Percentiles rank a stretch among this genome's conserved stretches.
phyloP scores from a whole-genome alignment of 2,797 vertebrate genomes.

The Pipistrellus kuhlii region DNA sequence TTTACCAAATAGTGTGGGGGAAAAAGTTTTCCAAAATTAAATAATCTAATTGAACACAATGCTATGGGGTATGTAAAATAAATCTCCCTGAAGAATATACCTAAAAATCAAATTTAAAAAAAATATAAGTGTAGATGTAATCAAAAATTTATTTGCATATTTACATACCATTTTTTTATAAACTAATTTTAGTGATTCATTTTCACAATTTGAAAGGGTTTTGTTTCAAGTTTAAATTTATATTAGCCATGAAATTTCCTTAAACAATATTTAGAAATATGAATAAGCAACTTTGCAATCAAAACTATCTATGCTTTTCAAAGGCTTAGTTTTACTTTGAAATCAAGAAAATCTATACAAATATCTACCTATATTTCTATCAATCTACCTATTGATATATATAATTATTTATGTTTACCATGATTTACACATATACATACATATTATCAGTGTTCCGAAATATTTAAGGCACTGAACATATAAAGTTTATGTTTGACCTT shows the following conservation, averaged over 20 bases:
- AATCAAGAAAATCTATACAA: neutral
- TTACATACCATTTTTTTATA: neutral
- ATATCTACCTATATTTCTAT: neutral
- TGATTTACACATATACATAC: too few species aligned
- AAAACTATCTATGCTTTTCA: neutral
- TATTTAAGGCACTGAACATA: neutral
- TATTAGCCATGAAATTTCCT: neutral
- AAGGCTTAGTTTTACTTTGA: neutral
- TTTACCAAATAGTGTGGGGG: neutral
- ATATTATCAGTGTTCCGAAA: neutral
- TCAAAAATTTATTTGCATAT: neutral
- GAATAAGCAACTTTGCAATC: neutral
- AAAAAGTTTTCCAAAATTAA: neutral
- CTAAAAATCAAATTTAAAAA: neutral
- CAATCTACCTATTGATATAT: neutral
- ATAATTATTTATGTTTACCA: neutral
- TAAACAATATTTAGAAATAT: neutral
- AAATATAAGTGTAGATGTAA: neutral
- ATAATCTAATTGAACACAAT: neutral
- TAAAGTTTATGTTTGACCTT: neutral
- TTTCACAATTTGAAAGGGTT: neutral
- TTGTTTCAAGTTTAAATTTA: slow-evolving; percentile 4
- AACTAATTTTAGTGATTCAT: neutral
- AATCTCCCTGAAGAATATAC: neutral
- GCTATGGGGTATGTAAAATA: neutral